Evolutionary conservation across 2,113 vertebrate genomes (phyloP).

Genomic region (Syrmaticus mikado): DNA sequence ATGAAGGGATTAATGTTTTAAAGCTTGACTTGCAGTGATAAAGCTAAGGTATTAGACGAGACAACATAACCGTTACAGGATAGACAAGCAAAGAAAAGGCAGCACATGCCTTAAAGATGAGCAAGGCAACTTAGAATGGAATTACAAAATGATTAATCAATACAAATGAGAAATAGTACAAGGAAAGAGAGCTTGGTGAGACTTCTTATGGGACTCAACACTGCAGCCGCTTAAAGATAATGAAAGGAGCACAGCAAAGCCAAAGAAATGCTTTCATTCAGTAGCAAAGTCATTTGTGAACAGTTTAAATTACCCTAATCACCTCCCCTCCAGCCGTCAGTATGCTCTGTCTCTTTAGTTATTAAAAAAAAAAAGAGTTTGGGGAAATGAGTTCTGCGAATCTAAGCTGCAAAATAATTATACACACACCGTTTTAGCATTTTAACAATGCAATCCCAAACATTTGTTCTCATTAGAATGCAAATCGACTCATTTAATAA

Average conservation of each 20-base stretch:
- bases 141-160: conserved; percentile 93
- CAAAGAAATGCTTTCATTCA: conserved; percentile 82
- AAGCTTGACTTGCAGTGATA: conserved; percentile 84
- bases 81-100: conserved; percentile 85
- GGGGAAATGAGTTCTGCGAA: conserved; percentile 85
- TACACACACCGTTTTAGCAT: conserved; percentile 85
- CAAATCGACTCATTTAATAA: conserved; percentile 90
- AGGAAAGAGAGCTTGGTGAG: conserved; percentile 81
- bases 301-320: conserved; percentile 88
- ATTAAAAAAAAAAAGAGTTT: conserved; percentile 82
- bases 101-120: conserved; percentile 85
- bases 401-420: conserved; percentile 91
- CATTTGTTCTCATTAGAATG: conserved; percentile 93
- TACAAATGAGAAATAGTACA: conserved; percentile 85
- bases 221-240: conserved; percentile 79
- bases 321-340: conserved; percentile 83
- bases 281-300: conserved; percentile 84
- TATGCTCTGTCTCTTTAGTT: conserved; percentile 82
- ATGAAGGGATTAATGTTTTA: conserved; percentile 85
- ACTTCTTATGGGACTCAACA: conserved; percentile 79
- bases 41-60: conserved; percentile 83
- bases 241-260: conserved; percentile 78
- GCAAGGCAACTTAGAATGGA: conserved; percentile 85
- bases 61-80: conserved; percentile 80
- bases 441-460: conserved; percentile 95